Base-by-base conservation (phyloP, 2,888 invertebrate genomes). In the Agonopterix alstromeriana region DNA sequence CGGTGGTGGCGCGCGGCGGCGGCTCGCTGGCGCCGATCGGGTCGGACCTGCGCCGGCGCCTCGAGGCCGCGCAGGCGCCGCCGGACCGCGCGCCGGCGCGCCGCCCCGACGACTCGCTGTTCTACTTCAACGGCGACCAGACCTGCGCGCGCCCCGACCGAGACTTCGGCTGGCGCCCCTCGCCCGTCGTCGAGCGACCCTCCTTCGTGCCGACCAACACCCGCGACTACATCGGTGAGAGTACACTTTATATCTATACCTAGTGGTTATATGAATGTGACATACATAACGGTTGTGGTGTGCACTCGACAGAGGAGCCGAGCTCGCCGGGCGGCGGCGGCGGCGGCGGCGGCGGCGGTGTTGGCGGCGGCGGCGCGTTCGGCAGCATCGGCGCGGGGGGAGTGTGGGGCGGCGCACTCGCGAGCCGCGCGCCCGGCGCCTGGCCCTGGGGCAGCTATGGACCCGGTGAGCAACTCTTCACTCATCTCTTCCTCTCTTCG, bases 61-160 rank as follows among this genome's bases (percentile, higher is more conserved):
- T 63, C 52, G 58, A 62, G 27, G 27, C 27, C 27, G 27, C 27
- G 27, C 27, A 27, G 10, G 59, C 57, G 48, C 61, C 56, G 43
- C 60, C 57, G 27, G 27, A 27, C 48, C 58, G 51, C 43, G 57
- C 57, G 42, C 49, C 46, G 36, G 40, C 46, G 40, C 36, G 10
- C 46, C 47, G 42, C 36, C 10, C 54, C 51, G 60, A 49, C 92
- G 61, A 91, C 94, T 35, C 67, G 94, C 54, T 61, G 49, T 61
- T 61, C 54, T 61, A 57, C 55, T 27, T 88, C 92, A 3, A 90
- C 93, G 56, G 56, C 43, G 47, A 43, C 17, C 42, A 36, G 48
- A 11, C 48, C 55, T 12, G 36, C 36, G 41, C 14, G 48, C 46
- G 43, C 50, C 48, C 43, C 36, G 55, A 52, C 10, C 58, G 58